Conservation (phyloP, 2,888 invertebrate genomes). For the Syritta pipiens region DNA sequence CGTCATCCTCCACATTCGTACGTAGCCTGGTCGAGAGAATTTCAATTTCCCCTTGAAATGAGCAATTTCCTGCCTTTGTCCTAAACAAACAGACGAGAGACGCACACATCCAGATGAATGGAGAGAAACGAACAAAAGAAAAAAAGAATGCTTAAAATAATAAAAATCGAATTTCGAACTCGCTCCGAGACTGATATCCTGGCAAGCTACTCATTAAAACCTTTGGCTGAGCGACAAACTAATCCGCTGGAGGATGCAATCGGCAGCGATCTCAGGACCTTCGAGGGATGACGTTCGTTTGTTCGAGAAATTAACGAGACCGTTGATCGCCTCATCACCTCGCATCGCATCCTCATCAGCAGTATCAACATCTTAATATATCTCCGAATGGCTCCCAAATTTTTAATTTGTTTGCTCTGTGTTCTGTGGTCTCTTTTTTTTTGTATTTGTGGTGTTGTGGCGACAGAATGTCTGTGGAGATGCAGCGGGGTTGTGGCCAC, state of each 20-base stretch:
- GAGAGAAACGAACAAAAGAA: slow-evolving; percentile 28
- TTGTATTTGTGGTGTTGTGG: slow-evolving; percentile 14
- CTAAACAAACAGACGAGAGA: slow-evolving; percentile 57
- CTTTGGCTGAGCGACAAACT: slow-evolving; percentile 15
- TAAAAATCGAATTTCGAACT: slow-evolving; percentile 44
- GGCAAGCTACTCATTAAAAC: slow-evolving; percentile 41
- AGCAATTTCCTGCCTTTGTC: slow-evolving; percentile 67
- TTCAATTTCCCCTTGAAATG: slow-evolving; percentile 67
- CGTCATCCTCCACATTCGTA: slow-evolving; percentile 37
- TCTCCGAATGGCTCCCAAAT: slow-evolving; percentile 44
- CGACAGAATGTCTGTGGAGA: slow-evolving; percentile 49
- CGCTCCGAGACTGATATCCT: slow-evolving; percentile 38
- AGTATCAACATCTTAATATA: slow-evolving; percentile 38
- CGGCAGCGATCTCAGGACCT: slow-evolving; percentile 13
- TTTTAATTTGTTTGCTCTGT: slow-evolving; percentile 44
- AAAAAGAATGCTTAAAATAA: slow-evolving; percentile 54
- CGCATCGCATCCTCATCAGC: slow-evolving; percentile 47
- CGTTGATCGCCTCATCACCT: slow-evolving; percentile 50
- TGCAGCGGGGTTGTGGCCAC: slow-evolving; percentile 1
- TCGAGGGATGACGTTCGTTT: slow-evolving; percentile 1
- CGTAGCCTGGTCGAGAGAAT: slow-evolving; percentile 38
- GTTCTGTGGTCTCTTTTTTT: neutral
- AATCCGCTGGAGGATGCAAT: slow-evolving; percentile 40
- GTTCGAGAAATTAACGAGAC: slow-evolving; percentile 58
- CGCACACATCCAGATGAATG: slow-evolving; percentile 20